Percentiles rank a stretch among this genome's conserved stretches.
Evolutionary conservation across 1,140 invertebrate genomes (phyloP).

Genomic region (Lordiphosa stackelbergi): DNA sequence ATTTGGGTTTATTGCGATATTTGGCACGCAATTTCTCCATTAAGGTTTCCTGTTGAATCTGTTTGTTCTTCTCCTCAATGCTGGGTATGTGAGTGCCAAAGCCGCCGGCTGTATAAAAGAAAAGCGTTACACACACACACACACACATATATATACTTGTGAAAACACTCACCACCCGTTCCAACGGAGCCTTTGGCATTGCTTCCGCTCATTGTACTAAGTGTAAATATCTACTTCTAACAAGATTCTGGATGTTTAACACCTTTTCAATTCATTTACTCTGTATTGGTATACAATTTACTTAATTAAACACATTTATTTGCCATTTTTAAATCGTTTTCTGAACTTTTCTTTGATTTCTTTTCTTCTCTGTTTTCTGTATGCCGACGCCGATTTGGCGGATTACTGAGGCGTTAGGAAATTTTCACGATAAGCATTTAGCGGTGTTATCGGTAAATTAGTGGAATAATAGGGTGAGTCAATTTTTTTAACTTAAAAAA

Average conservation of each 20-base stretch:
- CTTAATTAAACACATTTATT: too few species aligned
- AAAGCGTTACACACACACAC: neutral
- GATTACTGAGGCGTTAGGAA: too few species aligned
- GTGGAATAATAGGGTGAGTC: too few species aligned
- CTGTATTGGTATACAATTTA: neutral
- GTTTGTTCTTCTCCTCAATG: conserved; percentile 61
- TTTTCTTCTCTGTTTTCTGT: neutral
- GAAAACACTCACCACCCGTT: neutral
- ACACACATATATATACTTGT: too few species aligned
- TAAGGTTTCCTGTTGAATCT: conserved; percentile 59
- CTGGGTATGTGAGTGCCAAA: conserved; percentile 32
- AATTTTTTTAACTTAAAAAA: too few species aligned
- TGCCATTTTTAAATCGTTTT: too few species aligned
- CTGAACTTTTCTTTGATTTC: neutral
- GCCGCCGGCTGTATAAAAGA: conserved; percentile 6
- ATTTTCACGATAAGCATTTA: too few species aligned
- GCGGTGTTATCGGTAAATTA: too few species aligned
- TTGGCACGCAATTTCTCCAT: conserved; percentile 61
- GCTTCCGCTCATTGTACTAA: conserved; percentile 7
- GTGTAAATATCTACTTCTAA: too few species aligned
- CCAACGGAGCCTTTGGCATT: conserved; percentile 4
- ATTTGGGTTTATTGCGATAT: conserved; percentile 81
- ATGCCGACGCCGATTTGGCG: too few species aligned
- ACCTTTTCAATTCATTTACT: neutral
- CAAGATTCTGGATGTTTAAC: neutral